Evolutionary conservation across 2,113 vertebrate species (phyloP).

Genomic region (Hylia prasina): DNA sequence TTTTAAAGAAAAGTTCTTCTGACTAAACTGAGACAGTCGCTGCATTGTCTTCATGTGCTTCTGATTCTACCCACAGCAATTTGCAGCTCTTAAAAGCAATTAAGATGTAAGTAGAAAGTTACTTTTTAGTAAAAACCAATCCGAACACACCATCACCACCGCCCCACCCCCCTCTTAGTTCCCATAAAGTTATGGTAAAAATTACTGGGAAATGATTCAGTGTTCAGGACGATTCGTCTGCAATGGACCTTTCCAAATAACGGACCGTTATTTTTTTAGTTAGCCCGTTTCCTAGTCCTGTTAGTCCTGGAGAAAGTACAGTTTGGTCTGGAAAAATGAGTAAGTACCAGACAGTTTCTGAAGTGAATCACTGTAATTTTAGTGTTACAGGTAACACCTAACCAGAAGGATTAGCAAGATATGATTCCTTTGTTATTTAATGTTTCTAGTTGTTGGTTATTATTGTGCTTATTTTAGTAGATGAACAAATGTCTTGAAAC

Average conservation of each 20-base stretch:
- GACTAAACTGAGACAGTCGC: no score
- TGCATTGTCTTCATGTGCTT: neutral
- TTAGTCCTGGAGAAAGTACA: neutral
- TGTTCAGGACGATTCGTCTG: neutral
- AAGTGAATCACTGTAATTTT: neutral
- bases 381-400: neutral
- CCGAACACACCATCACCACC: neutral
- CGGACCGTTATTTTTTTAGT: neutral
- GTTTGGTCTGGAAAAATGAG: neutral
- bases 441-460: neutral
- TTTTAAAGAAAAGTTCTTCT: neutral
- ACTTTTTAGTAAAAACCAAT: neutral
- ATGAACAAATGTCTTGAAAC: neutral
- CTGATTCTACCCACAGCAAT: neutral
- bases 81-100: neutral
- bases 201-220: neutral
- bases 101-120: neutral
- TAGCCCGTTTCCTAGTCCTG: neutral
- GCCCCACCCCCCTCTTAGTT: rapidly evolving
- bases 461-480: neutral
- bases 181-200: neutral
- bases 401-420: neutral
- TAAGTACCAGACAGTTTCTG: neutral
- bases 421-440: neutral
- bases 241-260: neutral